These are phyloP conservation scores for Mesoclemmys tuberculata DNA, from an alignment of 2,113 vertebrate species.

Conservation along the genomic window DNA sequence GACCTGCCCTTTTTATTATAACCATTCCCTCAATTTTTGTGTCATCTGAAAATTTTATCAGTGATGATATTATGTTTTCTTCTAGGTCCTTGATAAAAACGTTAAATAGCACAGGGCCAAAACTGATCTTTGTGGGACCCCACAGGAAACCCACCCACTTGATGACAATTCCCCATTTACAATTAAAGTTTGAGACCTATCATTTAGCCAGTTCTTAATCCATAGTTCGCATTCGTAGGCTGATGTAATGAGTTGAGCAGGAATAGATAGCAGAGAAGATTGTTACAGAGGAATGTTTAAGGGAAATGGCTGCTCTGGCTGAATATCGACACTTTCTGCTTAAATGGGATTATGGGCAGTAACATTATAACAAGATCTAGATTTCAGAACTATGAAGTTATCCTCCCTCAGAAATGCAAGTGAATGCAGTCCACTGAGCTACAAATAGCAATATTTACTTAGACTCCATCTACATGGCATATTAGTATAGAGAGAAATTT, in stretches of 20 bases:
- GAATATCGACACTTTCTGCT: accelerated
- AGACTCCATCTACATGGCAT: background rate
- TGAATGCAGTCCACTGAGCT: background rate
- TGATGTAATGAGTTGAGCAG: background rate
- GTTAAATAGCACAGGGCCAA: no score
- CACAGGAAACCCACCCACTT: no score
- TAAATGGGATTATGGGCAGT: background rate
- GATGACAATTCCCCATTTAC: no score
- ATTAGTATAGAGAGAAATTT: background rate
- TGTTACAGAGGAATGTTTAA: background rate
- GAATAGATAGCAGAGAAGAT: background rate
- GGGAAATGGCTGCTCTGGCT: background rate
- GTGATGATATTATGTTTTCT: no score
- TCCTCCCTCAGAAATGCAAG: background rate
- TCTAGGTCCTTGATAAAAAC: no score
- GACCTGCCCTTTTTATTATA: no score
- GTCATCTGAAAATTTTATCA: no score
- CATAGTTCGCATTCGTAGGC: background rate
- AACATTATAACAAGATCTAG: background rate
- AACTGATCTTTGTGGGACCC: no score
- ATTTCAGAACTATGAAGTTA: accelerated
- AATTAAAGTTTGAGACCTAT: background rate
- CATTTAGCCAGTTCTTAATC: no score
- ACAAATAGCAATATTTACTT: background rate
- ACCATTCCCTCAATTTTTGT: no score